These are phyloP conservation scores for Xestia sexstrigata DNA, from an alignment of 2,888 invertebrate species.

Conservation along the genomic window DNA sequence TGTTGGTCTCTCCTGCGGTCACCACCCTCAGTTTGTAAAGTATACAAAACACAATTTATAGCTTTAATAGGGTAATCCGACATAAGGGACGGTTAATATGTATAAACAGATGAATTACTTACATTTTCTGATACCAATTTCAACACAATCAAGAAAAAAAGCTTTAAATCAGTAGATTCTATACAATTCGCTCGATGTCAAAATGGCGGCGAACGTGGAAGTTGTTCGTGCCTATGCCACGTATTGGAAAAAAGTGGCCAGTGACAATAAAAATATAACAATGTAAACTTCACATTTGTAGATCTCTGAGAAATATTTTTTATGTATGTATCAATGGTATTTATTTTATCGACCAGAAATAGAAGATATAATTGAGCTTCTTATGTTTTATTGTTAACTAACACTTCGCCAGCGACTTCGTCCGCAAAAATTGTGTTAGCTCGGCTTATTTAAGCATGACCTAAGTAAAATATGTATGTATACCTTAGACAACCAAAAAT, in stretches of 20 bases:
- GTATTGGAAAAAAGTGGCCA: conserved; percentile 92
- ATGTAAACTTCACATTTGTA: conserved; percentile 28
- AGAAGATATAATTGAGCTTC: neutral
- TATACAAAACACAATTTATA: conserved; percentile 69
- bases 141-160: conserved; percentile 91
- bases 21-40: conserved; percentile 85
- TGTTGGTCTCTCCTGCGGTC: conserved; percentile 89
- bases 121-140: conserved; percentile 90
- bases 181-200: conserved; percentile 94
- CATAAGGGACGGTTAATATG: conserved; percentile 41
- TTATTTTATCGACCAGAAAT: neutral
- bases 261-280: conserved; percentile 67
- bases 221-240: conserved; percentile 95
- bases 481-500: no score
- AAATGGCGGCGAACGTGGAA: conserved; percentile 95
- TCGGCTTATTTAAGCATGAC: no score
- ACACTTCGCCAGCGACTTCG: no score
- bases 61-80: conserved; percentile 41
- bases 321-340: neutral
- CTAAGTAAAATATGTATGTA: no score
- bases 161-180: conserved; percentile 93
- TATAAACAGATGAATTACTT: conserved; percentile 75
- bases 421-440: no score
- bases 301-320: neutral
- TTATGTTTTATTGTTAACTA: neutral